phyloP scores from a whole-genome alignment of 35 echinoderm and acorn worm species.

The Hemicentrotus pulcherrimus region DNA sequence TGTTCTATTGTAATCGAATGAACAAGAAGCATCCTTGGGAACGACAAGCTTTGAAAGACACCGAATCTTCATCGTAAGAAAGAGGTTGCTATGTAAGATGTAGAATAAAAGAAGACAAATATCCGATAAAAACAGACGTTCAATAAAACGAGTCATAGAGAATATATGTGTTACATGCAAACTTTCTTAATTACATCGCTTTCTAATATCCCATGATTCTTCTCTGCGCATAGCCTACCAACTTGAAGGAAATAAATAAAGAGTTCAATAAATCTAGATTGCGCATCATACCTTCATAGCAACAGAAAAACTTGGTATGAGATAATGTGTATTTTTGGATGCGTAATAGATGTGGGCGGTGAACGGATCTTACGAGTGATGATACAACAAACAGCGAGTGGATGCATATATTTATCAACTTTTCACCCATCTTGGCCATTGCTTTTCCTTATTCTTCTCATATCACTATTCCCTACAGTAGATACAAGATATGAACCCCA shows the following conservation, averaged over 20 bases:
- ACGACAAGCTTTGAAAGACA: background rate
- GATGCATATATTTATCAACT: background rate
- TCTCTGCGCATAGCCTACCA: background rate
- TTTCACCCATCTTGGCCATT: background rate
- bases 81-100: background rate
- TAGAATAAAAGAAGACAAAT: background rate
- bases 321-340: background rate
- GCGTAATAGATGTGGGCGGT: background rate
- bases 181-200: background rate
- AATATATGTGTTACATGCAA: background rate
- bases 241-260: background rate
- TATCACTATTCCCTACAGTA: background rate
- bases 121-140: background rate
- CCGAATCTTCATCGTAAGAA: background rate
- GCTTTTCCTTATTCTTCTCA: background rate
- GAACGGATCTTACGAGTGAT: background rate
- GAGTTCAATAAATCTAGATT: background rate
- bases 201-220: background rate
- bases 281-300: background rate
- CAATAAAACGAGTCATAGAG: background rate
- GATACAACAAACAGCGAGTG: background rate
- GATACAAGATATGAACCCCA: background rate
- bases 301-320: background rate
- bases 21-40: background rate
- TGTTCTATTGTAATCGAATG: background rate